Evolutionary conservation across 1,140 invertebrate genomes (phyloP), one percentile per base, ranked within the genome.

Genomic region (Meloidogyne exigua): DNA sequence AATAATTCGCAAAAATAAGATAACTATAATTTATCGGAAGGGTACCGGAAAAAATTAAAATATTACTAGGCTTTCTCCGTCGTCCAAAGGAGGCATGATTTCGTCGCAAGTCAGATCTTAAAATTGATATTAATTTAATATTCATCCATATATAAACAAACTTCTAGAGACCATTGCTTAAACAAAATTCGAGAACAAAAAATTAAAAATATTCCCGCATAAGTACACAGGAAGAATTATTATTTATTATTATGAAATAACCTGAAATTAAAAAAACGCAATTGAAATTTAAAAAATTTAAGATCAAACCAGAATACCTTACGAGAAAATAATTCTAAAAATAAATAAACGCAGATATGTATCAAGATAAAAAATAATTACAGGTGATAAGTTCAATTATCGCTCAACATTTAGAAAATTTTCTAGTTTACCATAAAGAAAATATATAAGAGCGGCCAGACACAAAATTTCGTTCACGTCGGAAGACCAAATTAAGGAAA

Each of bases 41-140:
- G n/a, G n/a, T 32, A 12, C 9, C 7, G 25, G 21, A 21, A 36
- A 68, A 11, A 26, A 42, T 21, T 7, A 57, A 57, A n/a, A 57
- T 7, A n/a, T 12, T n/a, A 42, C 44, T n/a, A 65, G 1, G 25
- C 32, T 78, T 67, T 78, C 76, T 44, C 76, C 76, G 32, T 78
- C 76, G 21, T 78, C 76, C 76, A 78, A 63, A 23, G 76, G 62
- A 44, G 76, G 76, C 76, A 78, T 78, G 32, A 49, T 78, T 42
- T 78, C 76, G 63, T 78, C 73, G 23, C 76, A 78, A 39, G 76
- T 78, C 32, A 78, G 49, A 68, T 78, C 76, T 75, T 26, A 39
- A 67, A 32, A 75, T 32, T 26, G 25, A 12, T 4, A 71, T 26
- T 21, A 68, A 68, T 13, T 42, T 26, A 39, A 36, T 36, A 25